A percentile compares a stretch with the other conserved stretches of the same genome.
Conservation (phyloP, 1,140 invertebrate species). For the Rhysida immarginata region DNA sequence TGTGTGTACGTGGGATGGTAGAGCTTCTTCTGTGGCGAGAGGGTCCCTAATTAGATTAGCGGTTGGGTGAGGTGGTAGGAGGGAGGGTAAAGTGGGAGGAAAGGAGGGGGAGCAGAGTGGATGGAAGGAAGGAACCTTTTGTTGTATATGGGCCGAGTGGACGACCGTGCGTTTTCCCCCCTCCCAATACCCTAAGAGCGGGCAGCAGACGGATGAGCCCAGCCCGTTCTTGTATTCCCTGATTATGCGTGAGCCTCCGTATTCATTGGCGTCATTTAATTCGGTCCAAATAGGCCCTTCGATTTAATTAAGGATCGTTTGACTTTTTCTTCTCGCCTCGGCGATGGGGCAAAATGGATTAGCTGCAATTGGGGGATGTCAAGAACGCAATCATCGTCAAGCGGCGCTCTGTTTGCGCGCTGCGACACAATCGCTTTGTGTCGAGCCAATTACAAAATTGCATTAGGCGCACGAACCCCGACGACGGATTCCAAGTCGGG, state of each 20-base stretch:
- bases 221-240: too few species aligned
- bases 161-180: too few species aligned
- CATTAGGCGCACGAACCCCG: constrained; percentile 12
- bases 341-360: constrained; percentile 18
- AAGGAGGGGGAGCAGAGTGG: too few species aligned
- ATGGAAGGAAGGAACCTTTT: too few species aligned
- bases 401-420: constrained; percentile 12
- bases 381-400: constrained; percentile 11
- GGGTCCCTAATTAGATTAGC: too few species aligned
- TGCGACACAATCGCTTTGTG: constrained; percentile 15
- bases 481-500: not conserved
- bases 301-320: constrained; percentile 20
- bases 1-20: too few species aligned
- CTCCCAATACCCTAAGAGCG: too few species aligned
- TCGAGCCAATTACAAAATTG: constrained; percentile 20
- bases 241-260: not conserved
- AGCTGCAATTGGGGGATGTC: constrained; percentile 15
- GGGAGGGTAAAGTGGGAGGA: too few species aligned
- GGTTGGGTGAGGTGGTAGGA: too few species aligned
- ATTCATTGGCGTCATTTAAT: constrained; percentile 12
- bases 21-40: too few species aligned
- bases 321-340: constrained; percentile 14
- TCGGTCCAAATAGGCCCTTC: constrained; percentile 19
- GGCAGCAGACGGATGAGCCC: too few species aligned
- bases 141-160: too few species aligned